Conservation (phyloP, 2,797 vertebrate species). For the Dicrostonyx torquatus region DNA sequence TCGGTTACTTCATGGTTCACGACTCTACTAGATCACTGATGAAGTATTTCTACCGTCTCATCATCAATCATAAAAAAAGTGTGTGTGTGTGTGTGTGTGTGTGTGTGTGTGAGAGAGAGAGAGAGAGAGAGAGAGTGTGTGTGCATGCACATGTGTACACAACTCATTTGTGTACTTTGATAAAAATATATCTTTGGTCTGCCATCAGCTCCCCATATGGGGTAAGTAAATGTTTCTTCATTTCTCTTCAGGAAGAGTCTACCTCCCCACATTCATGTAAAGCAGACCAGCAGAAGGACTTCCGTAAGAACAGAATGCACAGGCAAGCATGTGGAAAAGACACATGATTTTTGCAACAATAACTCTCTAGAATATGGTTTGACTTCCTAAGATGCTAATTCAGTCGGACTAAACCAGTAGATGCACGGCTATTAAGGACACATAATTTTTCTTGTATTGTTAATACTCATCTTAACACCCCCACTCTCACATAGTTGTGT, state of each 20-base stretch:
- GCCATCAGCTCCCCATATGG: not conserved
- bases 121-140: too few species aligned
- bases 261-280: not conserved
- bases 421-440: fast-evolving
- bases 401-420: not conserved
- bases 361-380: not conserved
- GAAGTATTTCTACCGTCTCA: fast-evolving
- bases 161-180: not conserved
- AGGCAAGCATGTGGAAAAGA: not conserved
- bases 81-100: not conserved
- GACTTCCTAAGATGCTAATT: not conserved
- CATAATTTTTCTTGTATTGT: not conserved
- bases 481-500: too few species aligned
- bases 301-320: not conserved
- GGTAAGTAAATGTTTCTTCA: not conserved
- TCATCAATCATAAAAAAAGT: not conserved
- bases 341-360: not conserved
- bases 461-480: not conserved
- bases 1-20: not conserved
- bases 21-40: not conserved
- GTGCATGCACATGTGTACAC: not conserved
- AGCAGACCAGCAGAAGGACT: not conserved
- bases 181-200: not conserved
- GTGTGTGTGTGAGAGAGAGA: too few species aligned
- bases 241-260: not conserved